These are phyloP conservation scores for Tryphoninae sp. DNA, from an alignment of 2,888 invertebrate species.

Conservation along the genomic window DNA sequence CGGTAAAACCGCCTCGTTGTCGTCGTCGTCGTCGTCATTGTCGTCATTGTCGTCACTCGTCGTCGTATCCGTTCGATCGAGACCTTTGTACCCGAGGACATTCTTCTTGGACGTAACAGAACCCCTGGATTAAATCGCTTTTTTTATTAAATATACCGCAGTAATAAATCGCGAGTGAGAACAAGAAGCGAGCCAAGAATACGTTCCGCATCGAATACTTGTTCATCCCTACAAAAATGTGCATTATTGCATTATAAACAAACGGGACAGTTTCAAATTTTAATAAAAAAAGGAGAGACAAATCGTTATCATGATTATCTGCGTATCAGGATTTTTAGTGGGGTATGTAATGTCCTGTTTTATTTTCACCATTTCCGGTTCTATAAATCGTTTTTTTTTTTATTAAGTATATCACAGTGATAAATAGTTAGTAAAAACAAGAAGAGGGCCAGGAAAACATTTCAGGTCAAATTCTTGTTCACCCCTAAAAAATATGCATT, in stretches of 20 bases:
- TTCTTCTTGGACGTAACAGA: slow-evolving; percentile 15
- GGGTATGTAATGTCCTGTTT: slow-evolving; percentile 74
- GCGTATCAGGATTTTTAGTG: slow-evolving; percentile 79
- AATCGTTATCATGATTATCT: slow-evolving; percentile 77
- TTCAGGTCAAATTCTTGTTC: too few species aligned
- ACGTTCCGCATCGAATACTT: background rate
- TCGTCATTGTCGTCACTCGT: slow-evolving; percentile 9
- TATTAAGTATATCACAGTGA: too few species aligned
- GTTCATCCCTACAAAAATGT: background rate
- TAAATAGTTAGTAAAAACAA: too few species aligned
- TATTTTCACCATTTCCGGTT: slow-evolving; percentile 45
- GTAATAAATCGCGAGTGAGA: background rate
- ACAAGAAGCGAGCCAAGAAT: background rate
- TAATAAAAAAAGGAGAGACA: background rate
- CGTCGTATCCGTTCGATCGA: slow-evolving; percentile 35
- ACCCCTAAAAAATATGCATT: too few species aligned
- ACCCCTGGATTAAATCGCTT: slow-evolving; percentile 24
- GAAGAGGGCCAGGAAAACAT: too few species aligned
- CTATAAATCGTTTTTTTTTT: background rate
- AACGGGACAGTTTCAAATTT: background rate
- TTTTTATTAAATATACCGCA: background rate
- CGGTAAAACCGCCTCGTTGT: slow-evolving; percentile 27
- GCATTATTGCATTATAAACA: background rate
- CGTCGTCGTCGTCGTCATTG: slow-evolving; percentile 14
- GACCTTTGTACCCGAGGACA: slow-evolving; percentile 53